A percentile compares a stretch with the other conserved stretches of the same genome.
Evolutionary conservation across 2,797 vertebrate genomes (phyloP).

Genomic region (Mallotus villosus): DNA sequence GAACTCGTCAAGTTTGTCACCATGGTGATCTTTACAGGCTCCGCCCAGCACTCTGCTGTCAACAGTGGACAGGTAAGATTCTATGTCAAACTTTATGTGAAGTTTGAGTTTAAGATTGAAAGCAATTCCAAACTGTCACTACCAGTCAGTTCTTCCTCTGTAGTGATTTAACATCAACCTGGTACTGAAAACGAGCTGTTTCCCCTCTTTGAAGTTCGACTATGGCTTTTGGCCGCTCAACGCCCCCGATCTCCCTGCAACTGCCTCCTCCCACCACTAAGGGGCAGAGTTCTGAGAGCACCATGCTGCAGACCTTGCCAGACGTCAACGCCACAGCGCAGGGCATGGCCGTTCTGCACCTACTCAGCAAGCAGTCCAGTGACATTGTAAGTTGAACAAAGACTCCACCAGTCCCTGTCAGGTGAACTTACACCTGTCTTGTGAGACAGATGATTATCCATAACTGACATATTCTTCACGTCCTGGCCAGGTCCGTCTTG

Average conservation of each 20-base stretch:
- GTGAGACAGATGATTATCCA: background rate
- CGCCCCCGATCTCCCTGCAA: slow-evolving; percentile 46
- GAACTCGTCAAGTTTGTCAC: slow-evolving; percentile 60
- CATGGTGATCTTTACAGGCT: slow-evolving; percentile 64
- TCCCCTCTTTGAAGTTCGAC: slow-evolving; percentile 47
- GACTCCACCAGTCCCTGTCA: background rate
- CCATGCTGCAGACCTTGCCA: slow-evolving; percentile 49
- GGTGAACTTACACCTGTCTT: too few species aligned
- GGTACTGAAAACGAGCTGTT: background rate
- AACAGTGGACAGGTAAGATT: slow-evolving; percentile 60
- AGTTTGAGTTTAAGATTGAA: background rate
- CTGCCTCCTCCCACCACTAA: slow-evolving; percentile 54
- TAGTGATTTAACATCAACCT: background rate
- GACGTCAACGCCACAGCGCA: slow-evolving; percentile 37
- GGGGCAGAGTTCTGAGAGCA: slow-evolving; percentile 35
- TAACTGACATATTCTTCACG: background rate
- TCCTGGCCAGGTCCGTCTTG: slow-evolving; percentile 41
- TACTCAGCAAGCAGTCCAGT: slow-evolving; percentile 52
- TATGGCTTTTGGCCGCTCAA: slow-evolving; percentile 62
- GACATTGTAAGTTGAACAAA: slow-evolving; percentile 52
- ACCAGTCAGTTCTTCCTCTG: background rate
- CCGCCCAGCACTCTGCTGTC: slow-evolving; percentile 58
- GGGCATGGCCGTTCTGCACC: slow-evolving; percentile 41
- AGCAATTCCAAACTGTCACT: background rate
- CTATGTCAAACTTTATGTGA: too few species aligned